These are phyloP conservation scores for Caenorhabditis parvicauda DNA, from an alignment of 2,888 invertebrate species.

Conservation along the genomic window DNA sequence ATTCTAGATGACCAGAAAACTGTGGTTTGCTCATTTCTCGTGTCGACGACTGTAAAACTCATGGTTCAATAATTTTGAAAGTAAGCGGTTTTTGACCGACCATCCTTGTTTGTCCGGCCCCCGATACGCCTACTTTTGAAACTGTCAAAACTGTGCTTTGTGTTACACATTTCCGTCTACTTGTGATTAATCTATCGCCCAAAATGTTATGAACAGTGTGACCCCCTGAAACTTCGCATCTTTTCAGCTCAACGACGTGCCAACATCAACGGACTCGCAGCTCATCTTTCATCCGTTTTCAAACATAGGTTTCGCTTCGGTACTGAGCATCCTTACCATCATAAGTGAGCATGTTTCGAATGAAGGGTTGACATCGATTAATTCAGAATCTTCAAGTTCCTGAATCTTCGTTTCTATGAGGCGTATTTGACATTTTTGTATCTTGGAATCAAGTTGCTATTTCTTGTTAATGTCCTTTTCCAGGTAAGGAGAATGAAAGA, in stretches of 20 bases:
- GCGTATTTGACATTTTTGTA: slow-evolving; percentile 60
- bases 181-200: too few relatives aligned
- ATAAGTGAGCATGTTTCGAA: slow-evolving; percentile 28
- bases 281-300: slow-evolving; percentile 59
- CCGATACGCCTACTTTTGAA: too few relatives aligned
- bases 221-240: too few relatives aligned
- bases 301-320: slow-evolving; percentile 55
- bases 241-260: slow-evolving; percentile 27
- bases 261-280: slow-evolving; percentile 50
- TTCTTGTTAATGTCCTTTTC: slow-evolving; percentile 52
- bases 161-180: too few relatives aligned
- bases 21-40: too few relatives aligned
- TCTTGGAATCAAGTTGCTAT: slow-evolving; percentile 56
- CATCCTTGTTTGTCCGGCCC: too few relatives aligned
- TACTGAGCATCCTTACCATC: slow-evolving; percentile 45
- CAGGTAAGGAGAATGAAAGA: slow-evolving; percentile 44
- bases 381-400: slow-evolving; percentile 47
- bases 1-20: too few relatives aligned
- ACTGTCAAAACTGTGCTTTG: too few relatives aligned
- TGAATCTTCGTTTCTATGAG: slow-evolving; percentile 61
- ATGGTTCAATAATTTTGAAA: too few relatives aligned
- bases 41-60: too few relatives aligned
- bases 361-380: not conserved
- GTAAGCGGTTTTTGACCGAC: too few relatives aligned
- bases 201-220: too few relatives aligned